These are phyloP conservation scores for Fregetta grallaria DNA, from an alignment of 2,113 vertebrate genomes.

Conservation along the genomic window DNA sequence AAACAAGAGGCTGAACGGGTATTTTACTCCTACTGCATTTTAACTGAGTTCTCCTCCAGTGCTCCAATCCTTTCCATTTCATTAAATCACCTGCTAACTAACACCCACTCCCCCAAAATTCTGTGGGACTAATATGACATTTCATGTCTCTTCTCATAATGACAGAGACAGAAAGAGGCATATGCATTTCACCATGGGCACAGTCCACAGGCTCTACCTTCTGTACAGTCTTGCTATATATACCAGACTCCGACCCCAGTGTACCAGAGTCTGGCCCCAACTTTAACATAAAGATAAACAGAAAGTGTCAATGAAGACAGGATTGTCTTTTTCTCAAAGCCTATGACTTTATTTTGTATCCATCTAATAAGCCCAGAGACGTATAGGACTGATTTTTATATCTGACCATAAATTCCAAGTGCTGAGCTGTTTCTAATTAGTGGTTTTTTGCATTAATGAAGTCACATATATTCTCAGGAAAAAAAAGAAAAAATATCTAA, in stretches of 20 bases:
- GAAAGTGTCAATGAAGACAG: neutral
- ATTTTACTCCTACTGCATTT: neutral
- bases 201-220: neutral
- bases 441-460: neutral
- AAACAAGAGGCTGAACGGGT: neutral
- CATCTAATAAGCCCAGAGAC: neutral
- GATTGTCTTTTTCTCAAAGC: neutral
- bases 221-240: neutral
- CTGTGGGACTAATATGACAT: neutral
- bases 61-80: neutral
- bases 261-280: neutral
- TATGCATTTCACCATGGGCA: neutral
- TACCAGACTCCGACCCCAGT: neutral
- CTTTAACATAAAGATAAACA: neutral
- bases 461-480: neutral
- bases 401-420: neutral
- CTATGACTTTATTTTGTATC: neutral
- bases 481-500: neutral
- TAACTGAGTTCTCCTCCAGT: neutral
- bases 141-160: neutral
- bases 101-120: neutral
- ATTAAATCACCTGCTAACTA: conserved; percentile 8
- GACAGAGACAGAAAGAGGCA: neutral
- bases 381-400: neutral
- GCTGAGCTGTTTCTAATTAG: neutral